Conservation (phyloP, 92 coral and sea anemone species). For the Epizoanthus stellaris region DNA sequence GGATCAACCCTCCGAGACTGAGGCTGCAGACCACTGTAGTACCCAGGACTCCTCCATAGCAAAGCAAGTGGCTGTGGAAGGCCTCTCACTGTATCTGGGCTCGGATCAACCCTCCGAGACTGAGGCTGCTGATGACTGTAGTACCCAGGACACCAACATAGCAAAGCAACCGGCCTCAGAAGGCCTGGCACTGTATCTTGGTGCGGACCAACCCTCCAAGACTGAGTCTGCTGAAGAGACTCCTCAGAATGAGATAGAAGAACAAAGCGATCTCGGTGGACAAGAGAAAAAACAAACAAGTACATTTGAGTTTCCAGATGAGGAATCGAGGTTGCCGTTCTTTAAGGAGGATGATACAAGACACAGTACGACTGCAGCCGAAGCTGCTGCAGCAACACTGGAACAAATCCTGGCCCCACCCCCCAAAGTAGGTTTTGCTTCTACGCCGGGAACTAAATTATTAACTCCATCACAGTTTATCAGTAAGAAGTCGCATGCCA, state of each 20-base stretch:
- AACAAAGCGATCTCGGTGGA: background rate
- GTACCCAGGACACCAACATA: conserved; percentile 63
- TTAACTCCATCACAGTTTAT: conserved; percentile 31
- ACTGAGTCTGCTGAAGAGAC: background rate
- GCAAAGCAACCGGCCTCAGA: conserved; percentile 64
- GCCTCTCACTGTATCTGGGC: conserved; percentile 45
- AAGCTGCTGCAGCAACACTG: conserved; percentile 43
- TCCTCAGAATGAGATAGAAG: background rate
- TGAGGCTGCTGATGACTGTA: conserved; percentile 47
- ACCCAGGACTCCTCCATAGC: conserved; percentile 69
- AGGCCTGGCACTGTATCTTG: conserved; percentile 55
- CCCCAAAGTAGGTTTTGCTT: conserved; percentile 45
- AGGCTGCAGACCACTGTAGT: conserved; percentile 48
- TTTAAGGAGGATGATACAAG: conserved; percentile 29
- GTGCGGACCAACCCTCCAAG: background rate
- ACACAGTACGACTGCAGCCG: background rate
- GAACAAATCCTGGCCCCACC: conserved; percentile 61
- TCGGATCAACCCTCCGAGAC: background rate
- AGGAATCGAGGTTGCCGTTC: conserved; percentile 33
- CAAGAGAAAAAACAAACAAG: background rate
- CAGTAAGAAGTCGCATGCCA: conserved; percentile 23
- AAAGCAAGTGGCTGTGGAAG: conserved; percentile 61
- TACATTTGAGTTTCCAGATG: conserved; percentile 30
- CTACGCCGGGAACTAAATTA: conserved; percentile 41
- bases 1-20: background rate